phyloP scores from a whole-genome alignment of 1,140 invertebrate species.

The Trichoplusia ni region DNA sequence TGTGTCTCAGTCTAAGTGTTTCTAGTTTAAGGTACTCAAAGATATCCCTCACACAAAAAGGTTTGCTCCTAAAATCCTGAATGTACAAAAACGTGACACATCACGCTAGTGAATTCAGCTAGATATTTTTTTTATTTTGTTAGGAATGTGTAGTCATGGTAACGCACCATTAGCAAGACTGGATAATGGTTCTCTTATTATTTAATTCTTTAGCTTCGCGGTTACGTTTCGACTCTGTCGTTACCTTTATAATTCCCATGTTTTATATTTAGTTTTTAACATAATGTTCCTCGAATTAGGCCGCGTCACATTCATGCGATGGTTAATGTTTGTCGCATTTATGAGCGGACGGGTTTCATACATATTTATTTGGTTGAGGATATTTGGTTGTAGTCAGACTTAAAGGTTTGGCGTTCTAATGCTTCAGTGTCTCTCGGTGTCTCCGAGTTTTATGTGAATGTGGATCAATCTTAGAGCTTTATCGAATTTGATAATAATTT shows the following conservation, averaged over 20 bases:
- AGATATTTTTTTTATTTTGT: constrained; percentile 50
- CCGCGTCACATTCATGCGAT: constrained; percentile 13
- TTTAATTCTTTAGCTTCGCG: constrained; percentile 35
- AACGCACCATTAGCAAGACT: constrained; percentile 60
- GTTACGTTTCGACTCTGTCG: constrained; percentile 23
- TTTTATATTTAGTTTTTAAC: constrained; percentile 27
- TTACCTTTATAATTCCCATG: constrained; percentile 22
- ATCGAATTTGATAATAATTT: constrained; percentile 82
- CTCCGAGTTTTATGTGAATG: constrained; percentile 71
- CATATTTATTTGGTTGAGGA: constrained; percentile 8
- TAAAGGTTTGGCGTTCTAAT: constrained; percentile 9
- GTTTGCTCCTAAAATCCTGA: constrained; percentile 73
- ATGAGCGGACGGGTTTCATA: background rate
- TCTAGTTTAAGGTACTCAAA: constrained; percentile 1
- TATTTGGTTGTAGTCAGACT: constrained; percentile 16
- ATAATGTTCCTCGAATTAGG: constrained; percentile 31
- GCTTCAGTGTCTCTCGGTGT: constrained; percentile 52
- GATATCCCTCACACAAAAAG: background rate
- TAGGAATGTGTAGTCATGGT: constrained; percentile 39
- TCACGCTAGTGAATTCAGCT: constrained; percentile 56
- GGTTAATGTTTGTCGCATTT: constrained; percentile 10
- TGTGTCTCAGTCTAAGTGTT: background rate
- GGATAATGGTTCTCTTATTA: constrained; percentile 62
- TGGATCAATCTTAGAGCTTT: constrained; percentile 81
- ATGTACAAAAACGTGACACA: constrained; percentile 71